Base-by-base conservation (phyloP, 1,140 invertebrate species). In the Cotesia glomerata region DNA sequence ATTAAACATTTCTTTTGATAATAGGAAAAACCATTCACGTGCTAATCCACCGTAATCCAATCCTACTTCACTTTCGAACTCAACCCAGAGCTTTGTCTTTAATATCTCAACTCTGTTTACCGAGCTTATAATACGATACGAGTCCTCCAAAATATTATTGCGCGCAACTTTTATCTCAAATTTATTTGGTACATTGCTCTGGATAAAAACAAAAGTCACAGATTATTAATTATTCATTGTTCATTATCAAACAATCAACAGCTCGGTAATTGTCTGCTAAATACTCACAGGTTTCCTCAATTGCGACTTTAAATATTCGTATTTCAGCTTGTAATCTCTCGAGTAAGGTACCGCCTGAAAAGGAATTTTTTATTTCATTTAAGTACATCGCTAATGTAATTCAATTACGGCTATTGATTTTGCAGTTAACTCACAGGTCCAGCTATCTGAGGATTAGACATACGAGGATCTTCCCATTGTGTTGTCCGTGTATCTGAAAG, bases 1-100 rank as follows among this genome's bases (percentile, higher is more conserved):
- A 89, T 99, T 99, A 86, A 99, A 99, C 97, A 99, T 99, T 90
- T 99, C 97, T 87, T 98, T 98, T 0, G 97, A 99, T 34, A 99
- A 88, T 35, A 99, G 90, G 89, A 98, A 99, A 89, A 99, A 99
- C 96, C 97, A 99, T 90, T 99, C 98, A 75, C 96, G 89, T 14
- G 95, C 95, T 59, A 99, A 90, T 68, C 98, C 98, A 73, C 98
- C 98, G 86, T 99, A 99, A 89, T 99, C 98, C 39, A 98, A 88
- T 3, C 98, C 97, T 69, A 97, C 93, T 89, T 99, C 98, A 16
- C 95, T 95, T 83, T 99, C 97, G 88, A 99, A 99, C 87, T 99
- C 97, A 49, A 99, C 94, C 98, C 97, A 99, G 67, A 99, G 88
- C 88, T 99, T 99, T 39, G 97, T 97, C 87, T 98, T 97, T 69